Base-by-base conservation (phyloP, 2,113 vertebrate species). In the Hirundichthys speculiger region DNA sequence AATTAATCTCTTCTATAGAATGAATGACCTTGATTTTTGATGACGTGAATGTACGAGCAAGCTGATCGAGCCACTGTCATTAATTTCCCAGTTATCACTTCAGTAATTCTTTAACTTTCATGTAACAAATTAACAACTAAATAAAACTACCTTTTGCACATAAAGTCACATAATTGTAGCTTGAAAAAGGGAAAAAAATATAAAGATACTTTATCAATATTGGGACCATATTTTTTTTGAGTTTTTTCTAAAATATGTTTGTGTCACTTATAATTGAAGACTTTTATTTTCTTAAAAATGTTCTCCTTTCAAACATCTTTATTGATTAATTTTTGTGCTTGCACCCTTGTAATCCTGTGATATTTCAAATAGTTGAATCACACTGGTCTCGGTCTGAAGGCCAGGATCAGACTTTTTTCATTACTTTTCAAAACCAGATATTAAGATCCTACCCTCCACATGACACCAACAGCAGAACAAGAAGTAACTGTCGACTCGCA, bases 1-100 rank as follows among this genome's bases (percentile, higher is more conserved):
- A 86, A 88, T 80, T 53, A 80, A 79, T 79, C 69, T 83, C 71
- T 87, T 89, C 85, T 83, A 88, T 82, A 80, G 75, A 85, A 82
- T 85, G 64, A 88, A 72, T 84, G 73, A 74, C 50, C 6, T 48
- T 69, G 39, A 64, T 78, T 75, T 70, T 78, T 77, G 63, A 88
- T 82, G 74, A 80, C 34, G 51, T 71, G 83, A 88, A 89, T 88
- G 85, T 87, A 82, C 27, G 50, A 77, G 85, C 72, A 76, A 86
- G 69, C 70, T 68, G 68, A 57, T 52, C 21, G 25, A 75, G 22
- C 41, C 56, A 40, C 54, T 69, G 15, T 56, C 25, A 19, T 53
- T 55, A 3, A 27, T 27, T 8, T 27, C 30, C 30, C 30, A 34
- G 30, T 34, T 34, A 34, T 50, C 52, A 4, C 19, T 47, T 53